phyloP scores from a whole-genome alignment of 2,888 invertebrate species.

The Leucoma salicis region DNA sequence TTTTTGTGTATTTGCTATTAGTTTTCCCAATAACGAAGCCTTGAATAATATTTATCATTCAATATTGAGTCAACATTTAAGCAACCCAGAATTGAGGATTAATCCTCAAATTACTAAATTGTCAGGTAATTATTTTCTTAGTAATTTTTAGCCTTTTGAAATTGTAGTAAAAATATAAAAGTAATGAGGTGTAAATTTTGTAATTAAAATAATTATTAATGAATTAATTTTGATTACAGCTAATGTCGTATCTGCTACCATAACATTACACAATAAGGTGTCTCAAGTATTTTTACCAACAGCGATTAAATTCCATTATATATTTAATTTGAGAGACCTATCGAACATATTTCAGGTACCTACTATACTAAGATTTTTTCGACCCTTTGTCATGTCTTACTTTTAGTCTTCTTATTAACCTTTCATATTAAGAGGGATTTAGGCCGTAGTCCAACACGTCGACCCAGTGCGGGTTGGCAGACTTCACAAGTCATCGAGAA shows the following conservation, averaged over 20 bases:
- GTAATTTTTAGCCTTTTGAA: neutral
- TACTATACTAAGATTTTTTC: neutral
- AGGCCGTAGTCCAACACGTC: no score
- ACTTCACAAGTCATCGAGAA: no score
- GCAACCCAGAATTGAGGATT: constrained; percentile 91
- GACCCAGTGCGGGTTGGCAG: no score
- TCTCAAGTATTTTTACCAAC: constrained; percentile 95
- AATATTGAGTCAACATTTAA: constrained; percentile 93
- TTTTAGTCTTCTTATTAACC: no score
- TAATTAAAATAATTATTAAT: no score
- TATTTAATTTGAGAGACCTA: constrained; percentile 96
- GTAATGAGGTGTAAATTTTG: no score
- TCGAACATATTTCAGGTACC: constrained; percentile 96
- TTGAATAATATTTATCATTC: constrained; percentile 93
- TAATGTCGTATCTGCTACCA: constrained; percentile 90
- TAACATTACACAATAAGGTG: constrained; percentile 93
- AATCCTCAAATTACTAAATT: constrained; percentile 85
- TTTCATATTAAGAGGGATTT: no score
- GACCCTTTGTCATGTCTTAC: no score
- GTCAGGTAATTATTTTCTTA: constrained; percentile 60
- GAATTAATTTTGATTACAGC: constrained; percentile 39
- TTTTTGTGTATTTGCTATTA: constrained; percentile 93
- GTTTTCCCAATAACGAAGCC: constrained; percentile 91
- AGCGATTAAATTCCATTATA: constrained; percentile 97
- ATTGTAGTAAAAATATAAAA: no score